These are phyloP conservation scores for Enteromius unitaeniatus DNA, from an alignment of 2,797 vertebrate species.

Conservation along the genomic window DNA sequence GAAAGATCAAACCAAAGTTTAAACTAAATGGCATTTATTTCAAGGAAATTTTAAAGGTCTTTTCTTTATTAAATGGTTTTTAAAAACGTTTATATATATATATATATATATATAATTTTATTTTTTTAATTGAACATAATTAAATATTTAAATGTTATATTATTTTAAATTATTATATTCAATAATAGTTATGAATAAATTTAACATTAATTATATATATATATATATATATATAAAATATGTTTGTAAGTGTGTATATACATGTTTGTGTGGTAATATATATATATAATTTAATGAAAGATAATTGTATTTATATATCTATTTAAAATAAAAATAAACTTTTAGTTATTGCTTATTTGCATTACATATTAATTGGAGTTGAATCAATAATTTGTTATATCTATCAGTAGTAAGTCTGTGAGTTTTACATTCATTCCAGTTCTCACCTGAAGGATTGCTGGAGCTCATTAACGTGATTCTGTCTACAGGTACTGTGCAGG, in stretches of 20 bases:
- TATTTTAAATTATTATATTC: too few species aligned
- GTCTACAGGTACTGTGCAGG: conserved; percentile 93
- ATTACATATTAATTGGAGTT: neutral
- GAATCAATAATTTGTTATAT: neutral
- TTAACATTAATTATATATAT: too few species aligned
- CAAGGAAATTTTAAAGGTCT: too few species aligned
- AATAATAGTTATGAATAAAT: too few species aligned
- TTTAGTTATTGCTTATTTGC: neutral
- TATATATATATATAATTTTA: too few species aligned
- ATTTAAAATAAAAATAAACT: neutral
- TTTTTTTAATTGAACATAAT: too few species aligned
- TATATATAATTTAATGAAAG: neutral
- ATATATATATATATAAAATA: too few species aligned
- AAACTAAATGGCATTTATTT: neutral
- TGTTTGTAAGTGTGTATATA: too few species aligned
- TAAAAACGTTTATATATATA: too few species aligned
- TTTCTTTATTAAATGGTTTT: neutral
- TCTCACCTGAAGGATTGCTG: neutral
- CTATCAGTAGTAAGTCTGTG: too few species aligned
- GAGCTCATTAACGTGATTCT: neutral
- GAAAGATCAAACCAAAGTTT: neutral
- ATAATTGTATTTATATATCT: neutral
- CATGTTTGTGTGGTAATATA: too few species aligned
- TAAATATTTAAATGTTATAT: too few species aligned
- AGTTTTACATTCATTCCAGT: neutral